Conservation (phyloP, 1,140 invertebrate species). For the Bacillus rossius region DNA sequence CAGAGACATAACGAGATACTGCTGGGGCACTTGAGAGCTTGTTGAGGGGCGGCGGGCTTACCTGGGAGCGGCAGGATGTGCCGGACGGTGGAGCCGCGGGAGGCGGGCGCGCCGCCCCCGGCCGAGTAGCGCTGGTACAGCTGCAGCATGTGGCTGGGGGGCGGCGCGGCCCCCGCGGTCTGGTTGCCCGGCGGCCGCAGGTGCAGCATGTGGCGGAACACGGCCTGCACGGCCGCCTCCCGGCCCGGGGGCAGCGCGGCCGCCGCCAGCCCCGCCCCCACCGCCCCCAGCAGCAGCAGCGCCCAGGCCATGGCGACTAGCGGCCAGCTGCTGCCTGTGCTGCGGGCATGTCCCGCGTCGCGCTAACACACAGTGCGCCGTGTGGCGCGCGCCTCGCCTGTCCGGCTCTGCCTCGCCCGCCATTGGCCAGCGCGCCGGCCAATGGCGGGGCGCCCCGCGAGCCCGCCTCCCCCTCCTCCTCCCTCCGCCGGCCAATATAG, state of each 20-base stretch:
- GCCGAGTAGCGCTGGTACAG: slow-evolving; percentile 7
- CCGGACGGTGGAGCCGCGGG: not conserved
- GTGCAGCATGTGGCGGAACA: not conserved
- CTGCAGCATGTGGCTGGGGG: slow-evolving; percentile 10
- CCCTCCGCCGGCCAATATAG: too few relatives aligned
- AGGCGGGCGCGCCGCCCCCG: not conserved
- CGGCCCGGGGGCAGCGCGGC: not conserved
- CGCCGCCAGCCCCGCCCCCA: not conserved
- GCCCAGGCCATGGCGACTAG: not conserved
- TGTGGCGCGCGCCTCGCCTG: too few relatives aligned
- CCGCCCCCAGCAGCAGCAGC: not conserved
- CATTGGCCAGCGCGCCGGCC: too few relatives aligned
- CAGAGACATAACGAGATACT: too few relatives aligned
- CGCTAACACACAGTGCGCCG: too few relatives aligned
- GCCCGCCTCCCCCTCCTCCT: too few relatives aligned
- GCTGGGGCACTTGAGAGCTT: not conserved
- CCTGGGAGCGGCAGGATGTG: slow-evolving; percentile 2
- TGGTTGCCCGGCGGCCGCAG: not conserved
- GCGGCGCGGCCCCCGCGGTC: not conserved
- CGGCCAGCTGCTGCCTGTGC: too few relatives aligned
- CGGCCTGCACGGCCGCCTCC: not conserved
- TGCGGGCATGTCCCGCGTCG: too few relatives aligned
- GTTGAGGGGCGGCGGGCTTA: not conserved
- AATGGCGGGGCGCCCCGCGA: too few relatives aligned
- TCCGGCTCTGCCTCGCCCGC: too few relatives aligned